phyloP scores from a whole-genome alignment of 2,888 invertebrate genomes.

The Drosophila acutilabella region DNA sequence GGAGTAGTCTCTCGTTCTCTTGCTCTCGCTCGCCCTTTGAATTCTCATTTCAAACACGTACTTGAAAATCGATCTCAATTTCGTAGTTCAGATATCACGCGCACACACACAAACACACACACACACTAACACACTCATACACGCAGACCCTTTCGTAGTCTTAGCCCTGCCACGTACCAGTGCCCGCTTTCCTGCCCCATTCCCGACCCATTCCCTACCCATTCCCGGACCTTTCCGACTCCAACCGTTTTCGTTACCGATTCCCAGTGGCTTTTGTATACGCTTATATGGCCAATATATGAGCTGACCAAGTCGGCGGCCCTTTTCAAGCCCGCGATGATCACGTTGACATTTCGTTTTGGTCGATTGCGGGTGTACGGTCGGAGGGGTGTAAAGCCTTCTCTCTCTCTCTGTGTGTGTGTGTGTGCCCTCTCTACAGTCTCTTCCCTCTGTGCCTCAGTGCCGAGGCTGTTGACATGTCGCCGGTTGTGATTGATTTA shows the following conservation, averaged over 20 bases:
- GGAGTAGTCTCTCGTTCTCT: background rate
- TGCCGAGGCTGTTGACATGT: conserved; percentile 71
- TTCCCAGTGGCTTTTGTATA: conserved; percentile 18
- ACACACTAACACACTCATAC: background rate
- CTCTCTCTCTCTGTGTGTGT: background rate
- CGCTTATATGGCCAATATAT: conserved; percentile 67
- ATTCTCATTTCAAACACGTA: conserved; percentile 70
- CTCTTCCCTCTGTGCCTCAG: background rate
- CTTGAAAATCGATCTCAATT: conserved; percentile 77
- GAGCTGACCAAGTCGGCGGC: conserved; percentile 61
- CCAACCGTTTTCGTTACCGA: background rate
- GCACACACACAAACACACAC: conserved; percentile 39
- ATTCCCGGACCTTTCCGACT: background rate
- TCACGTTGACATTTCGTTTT: conserved; percentile 76
- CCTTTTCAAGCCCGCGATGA: conserved; percentile 73
- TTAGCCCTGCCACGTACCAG: conserved; percentile 55
- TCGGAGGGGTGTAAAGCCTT: background rate
- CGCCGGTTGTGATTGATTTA: conserved; percentile 78
- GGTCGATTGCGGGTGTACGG: conserved; percentile 23
- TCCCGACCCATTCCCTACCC: too few relatives aligned
- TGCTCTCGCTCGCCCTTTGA: background rate
- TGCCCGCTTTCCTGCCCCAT: too few relatives aligned
- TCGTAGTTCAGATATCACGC: conserved; percentile 80
- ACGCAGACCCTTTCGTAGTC: conserved; percentile 2
- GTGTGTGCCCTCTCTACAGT: too few relatives aligned